phyloP scores from a whole-genome alignment of 2,888 invertebrate species.

The Xanthia togata region DNA sequence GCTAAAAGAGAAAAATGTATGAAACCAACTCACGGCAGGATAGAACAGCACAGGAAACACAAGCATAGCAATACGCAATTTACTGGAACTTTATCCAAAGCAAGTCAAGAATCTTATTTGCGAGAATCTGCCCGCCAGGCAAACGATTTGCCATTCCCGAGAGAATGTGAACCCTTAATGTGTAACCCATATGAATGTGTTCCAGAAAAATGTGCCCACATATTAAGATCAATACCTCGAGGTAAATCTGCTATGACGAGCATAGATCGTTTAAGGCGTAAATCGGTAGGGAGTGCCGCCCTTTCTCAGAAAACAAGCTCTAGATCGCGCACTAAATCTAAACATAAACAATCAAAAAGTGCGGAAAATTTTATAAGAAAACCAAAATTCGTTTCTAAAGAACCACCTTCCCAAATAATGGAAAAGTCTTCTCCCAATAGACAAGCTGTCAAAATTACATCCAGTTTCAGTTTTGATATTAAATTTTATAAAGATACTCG shows the following conservation, averaged over 20 bases:
- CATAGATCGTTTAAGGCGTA: constrained; percentile 34
- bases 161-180: constrained; percentile 64
- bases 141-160: constrained; percentile 37
- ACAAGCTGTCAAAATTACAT: constrained; percentile 62
- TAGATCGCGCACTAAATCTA: constrained; percentile 48
- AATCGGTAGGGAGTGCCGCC: constrained; percentile 44
- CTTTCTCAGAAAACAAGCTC: constrained; percentile 30
- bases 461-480: constrained; percentile 69
- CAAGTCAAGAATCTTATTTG: constrained; percentile 39
- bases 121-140: constrained; percentile 32
- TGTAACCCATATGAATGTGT: constrained; percentile 68
- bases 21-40: neutral
- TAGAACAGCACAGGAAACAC: constrained; percentile 17
- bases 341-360: constrained; percentile 45
- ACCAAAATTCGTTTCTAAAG: constrained; percentile 6
- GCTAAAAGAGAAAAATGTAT: constrained; percentile 19
- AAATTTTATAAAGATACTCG: constrained; percentile 70
- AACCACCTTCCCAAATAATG: neutral
- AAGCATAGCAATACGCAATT: constrained; percentile 16
- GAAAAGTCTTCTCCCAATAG: constrained; percentile 29
- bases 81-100: neutral
- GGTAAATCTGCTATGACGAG: constrained; percentile 13
- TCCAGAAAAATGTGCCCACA: constrained; percentile 58
- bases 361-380: constrained; percentile 22
- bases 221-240: constrained; percentile 42